Percentiles rank a stretch among this genome's conserved stretches.
Conservation (phyloP, 2,797 vertebrate genomes). For the Cirrhinus molitorella region DNA sequence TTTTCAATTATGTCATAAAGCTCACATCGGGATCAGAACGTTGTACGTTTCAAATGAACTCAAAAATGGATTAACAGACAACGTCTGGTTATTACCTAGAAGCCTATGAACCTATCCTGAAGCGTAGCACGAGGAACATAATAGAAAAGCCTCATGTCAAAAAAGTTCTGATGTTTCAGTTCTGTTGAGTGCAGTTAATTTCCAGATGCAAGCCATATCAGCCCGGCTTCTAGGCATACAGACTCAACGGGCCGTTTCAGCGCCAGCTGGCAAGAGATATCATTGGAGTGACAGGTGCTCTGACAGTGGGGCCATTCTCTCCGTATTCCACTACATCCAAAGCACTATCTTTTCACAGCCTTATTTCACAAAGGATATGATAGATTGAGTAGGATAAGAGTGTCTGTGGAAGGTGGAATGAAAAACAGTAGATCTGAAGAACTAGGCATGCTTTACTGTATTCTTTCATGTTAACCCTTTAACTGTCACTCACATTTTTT, state of each 20-base stretch:
- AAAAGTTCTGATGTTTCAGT: constrained; percentile 32
- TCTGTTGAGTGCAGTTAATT: constrained; percentile 40
- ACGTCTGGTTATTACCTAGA: not conserved
- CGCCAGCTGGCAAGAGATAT: constrained; percentile 57
- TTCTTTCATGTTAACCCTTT: not conserved
- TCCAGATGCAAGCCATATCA: constrained; percentile 56
- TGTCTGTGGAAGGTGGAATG: constrained; percentile 5
- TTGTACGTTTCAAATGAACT: not conserved
- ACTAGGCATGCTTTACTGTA: not conserved
- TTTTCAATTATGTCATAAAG: constrained; percentile 31
- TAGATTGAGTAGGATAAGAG: constrained; percentile 37
- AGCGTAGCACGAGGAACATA: not conserved
- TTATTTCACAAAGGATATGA: constrained; percentile 41
- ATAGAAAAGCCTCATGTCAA: constrained; percentile 20
- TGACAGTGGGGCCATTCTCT: constrained; percentile 52
- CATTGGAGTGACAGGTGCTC: constrained; percentile 48
- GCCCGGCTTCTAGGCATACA: constrained; percentile 41
- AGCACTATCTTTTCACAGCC: constrained; percentile 8
- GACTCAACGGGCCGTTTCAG: constrained; percentile 56
- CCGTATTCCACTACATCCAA: constrained; percentile 21
- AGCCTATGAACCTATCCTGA: constrained; percentile 13
- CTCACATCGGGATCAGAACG: not conserved
- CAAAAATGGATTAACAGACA: not conserved
- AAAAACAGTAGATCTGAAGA: constrained; percentile 21
- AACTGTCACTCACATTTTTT: too few relatives aligned